Conservation (phyloP, 2,113 vertebrate genomes). For the Lutjanus erythropterus region DNA sequence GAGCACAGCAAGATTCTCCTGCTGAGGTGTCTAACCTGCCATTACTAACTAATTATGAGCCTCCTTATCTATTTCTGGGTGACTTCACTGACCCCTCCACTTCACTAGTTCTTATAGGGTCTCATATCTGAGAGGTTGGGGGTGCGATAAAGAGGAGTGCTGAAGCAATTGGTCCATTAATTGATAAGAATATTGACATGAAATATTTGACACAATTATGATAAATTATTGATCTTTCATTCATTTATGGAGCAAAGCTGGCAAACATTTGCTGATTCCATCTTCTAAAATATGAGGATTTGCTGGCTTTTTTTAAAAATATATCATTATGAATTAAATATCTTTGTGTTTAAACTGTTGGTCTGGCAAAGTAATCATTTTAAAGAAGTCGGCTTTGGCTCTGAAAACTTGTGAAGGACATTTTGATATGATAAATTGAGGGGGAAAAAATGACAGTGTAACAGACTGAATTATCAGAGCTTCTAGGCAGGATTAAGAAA, state of each 20-base stretch:
- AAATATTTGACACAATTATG: not conserved
- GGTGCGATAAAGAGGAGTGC: not conserved
- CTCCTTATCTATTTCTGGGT: slow-evolving; percentile 64
- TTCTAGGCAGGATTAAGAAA: not conserved
- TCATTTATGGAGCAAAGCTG: slow-evolving; percentile 6
- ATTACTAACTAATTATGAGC: slow-evolving; percentile 65
- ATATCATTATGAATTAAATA: too few species aligned
- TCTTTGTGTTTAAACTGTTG: not conserved
- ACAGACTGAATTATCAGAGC: not conserved
- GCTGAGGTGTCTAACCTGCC: slow-evolving; percentile 49
- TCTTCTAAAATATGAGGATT: not conserved
- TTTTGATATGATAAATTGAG: not conserved
- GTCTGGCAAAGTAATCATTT: not conserved
- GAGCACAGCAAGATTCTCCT: slow-evolving; percentile 23
- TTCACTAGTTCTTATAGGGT: slow-evolving; percentile 22
- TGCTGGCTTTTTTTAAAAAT: not conserved
- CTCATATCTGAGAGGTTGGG: slow-evolving; percentile 8
- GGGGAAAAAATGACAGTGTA: not conserved
- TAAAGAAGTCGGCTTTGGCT: not conserved
- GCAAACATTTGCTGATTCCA: not conserved
- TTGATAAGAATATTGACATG: not conserved
- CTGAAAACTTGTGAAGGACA: not conserved
- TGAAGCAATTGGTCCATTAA: slow-evolving; percentile 27
- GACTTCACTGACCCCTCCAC: slow-evolving; percentile 37
- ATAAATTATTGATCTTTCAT: slow-evolving; percentile 6